These are phyloP conservation scores for Baryphthengus martii DNA, from an alignment of 2,113 vertebrate genomes.

Conservation along the genomic window DNA sequence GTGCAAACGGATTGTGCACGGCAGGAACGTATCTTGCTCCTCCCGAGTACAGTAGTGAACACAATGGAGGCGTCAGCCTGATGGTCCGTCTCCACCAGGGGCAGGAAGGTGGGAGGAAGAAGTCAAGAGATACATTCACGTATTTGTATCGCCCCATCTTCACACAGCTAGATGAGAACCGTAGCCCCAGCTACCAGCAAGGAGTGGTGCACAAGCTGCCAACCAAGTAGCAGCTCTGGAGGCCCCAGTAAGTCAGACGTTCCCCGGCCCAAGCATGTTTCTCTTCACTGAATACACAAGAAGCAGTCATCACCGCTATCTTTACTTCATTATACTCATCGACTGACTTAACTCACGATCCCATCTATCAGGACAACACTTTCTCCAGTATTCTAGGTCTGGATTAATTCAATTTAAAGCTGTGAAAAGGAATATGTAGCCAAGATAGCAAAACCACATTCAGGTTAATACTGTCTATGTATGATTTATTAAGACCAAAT, in stretches of 20 bases:
- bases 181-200: neutral
- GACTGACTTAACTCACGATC: neutral
- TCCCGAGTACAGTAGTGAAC: accelerated
- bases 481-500: neutral
- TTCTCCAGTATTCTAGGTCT: neutral
- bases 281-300: neutral
- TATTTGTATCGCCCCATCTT: neutral
- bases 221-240: neutral
- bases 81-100: accelerated
- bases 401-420: neutral
- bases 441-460: neutral
- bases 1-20: neutral
- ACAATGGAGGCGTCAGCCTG: accelerated
- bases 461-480: neutral
- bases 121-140: accelerated
- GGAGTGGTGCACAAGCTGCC: neutral
- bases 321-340: neutral
- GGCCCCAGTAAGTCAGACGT: neutral
- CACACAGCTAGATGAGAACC: neutral
- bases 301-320: neutral
- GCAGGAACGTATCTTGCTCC: neutral
- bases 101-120: neutral
- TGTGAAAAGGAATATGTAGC: neutral
- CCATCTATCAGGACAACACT: neutral
- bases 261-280: neutral